A percentile compares a stretch with the other conserved stretches of the same genome.
phyloP scores from a whole-genome alignment of 2,888 invertebrate genomes.

The Heliconius sara region DNA sequence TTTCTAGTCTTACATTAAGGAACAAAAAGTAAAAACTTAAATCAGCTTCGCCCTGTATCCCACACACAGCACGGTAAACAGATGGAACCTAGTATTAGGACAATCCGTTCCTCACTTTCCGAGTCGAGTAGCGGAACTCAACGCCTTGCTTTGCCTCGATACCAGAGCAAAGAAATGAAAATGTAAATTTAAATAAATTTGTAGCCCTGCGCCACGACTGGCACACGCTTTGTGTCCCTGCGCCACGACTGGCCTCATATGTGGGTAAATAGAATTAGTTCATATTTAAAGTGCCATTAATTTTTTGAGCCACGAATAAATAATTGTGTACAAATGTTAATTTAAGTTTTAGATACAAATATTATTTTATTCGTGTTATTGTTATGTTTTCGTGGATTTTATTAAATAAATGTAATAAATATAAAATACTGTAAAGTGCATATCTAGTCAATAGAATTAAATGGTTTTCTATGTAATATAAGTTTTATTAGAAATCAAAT shows the following conservation, averaged over 20 bases:
- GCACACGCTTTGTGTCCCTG: too few species aligned
- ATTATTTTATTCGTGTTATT: not conserved
- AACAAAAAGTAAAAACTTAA: not conserved
- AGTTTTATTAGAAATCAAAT: not conserved
- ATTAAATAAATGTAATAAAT: not conserved
- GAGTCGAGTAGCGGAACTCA: too few species aligned
- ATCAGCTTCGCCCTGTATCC: too few species aligned
- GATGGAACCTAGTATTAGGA: too few species aligned
- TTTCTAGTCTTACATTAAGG: not conserved
- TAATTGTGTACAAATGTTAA: not conserved
- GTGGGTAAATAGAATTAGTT: too few species aligned
- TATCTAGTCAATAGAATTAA: slow-evolving; percentile 13
- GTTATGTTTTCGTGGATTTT: not conserved
- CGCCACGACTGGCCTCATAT: too few species aligned
- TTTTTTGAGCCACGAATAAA: not conserved
- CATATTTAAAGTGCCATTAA: not conserved
- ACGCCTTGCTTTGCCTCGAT: too few species aligned
- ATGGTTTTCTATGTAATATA: slow-evolving; percentile 1
- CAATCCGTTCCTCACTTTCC: too few species aligned
- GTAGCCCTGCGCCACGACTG: too few species aligned
- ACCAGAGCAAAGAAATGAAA: too few species aligned
- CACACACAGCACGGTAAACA: too few species aligned
- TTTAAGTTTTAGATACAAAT: not conserved
- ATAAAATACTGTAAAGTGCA: not conserved
- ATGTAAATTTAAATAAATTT: too few species aligned